Conservation (phyloP, 2,113 vertebrate genomes). For the Charina bottae region DNA sequence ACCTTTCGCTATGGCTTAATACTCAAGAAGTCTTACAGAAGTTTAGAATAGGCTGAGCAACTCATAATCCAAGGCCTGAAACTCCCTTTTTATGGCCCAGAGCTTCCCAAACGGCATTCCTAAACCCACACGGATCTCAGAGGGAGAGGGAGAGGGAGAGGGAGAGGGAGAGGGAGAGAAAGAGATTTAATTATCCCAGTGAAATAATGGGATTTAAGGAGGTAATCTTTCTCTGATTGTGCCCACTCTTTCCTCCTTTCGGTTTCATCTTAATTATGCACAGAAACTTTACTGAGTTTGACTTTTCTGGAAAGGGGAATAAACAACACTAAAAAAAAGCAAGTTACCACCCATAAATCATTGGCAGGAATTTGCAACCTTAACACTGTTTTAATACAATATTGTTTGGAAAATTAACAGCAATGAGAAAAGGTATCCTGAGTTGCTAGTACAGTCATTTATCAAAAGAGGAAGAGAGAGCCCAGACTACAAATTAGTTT, state of each 20-base stretch:
- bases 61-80: background rate
- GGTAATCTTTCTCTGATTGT: background rate
- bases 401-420: slow-evolving; percentile 26
- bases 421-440: slow-evolving; percentile 14
- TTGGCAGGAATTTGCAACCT: background rate
- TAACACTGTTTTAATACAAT: slow-evolving; percentile 10
- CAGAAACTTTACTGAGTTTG: background rate
- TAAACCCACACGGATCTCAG: background rate
- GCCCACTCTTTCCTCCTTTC: background rate
- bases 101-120: background rate
- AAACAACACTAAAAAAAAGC: background rate
- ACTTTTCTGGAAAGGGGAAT: slow-evolving; percentile 7
- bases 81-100: background rate
- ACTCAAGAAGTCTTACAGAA: background rate
- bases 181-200: background rate
- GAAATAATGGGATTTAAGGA: background rate
- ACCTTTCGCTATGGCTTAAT: background rate
- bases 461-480: slow-evolving; percentile 7
- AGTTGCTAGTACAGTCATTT: slow-evolving; percentile 8
- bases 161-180: too few relatives aligned
- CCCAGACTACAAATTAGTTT: slow-evolving; percentile 20
- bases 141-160: background rate
- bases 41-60: background rate
- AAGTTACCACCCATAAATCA: slow-evolving; percentile 10
- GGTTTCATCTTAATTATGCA: slow-evolving; percentile 5